Conservation (phyloP, 2,113 vertebrate genomes). For the Actenoides lindsayi region DNA sequence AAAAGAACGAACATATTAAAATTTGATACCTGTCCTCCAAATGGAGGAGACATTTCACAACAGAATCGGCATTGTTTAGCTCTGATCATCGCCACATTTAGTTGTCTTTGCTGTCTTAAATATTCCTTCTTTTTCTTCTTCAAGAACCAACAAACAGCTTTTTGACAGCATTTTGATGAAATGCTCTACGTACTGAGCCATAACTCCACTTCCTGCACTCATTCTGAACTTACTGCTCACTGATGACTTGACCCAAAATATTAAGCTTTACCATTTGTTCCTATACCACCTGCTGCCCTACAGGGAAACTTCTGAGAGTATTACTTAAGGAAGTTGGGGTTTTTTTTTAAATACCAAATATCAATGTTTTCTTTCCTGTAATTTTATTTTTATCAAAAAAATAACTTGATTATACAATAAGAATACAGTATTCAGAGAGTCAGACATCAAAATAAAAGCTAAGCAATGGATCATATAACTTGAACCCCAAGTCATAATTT, state of each 20-base stretch:
- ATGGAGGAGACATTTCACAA: slow-evolving; percentile 6
- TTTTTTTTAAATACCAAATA: not conserved
- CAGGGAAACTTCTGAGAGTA: not conserved
- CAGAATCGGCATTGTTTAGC: slow-evolving; percentile 24
- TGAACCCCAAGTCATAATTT: not conserved
- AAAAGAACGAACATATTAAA: slow-evolving; percentile 58
- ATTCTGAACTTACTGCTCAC: not conserved
- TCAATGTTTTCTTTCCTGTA: not conserved
- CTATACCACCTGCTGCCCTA: not conserved
- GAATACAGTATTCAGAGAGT: not conserved
- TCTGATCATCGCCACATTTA: slow-evolving; percentile 35
- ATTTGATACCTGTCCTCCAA: slow-evolving; percentile 56
- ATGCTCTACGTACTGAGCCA: not conserved
- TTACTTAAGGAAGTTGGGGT: not conserved
- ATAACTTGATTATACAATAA: not conserved
- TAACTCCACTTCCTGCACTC: not conserved
- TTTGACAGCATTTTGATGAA: slow-evolving; percentile 17
- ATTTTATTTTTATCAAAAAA: not conserved
- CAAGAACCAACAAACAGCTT: not conserved
- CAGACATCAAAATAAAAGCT: not conserved
- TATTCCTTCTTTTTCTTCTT: slow-evolving; percentile 4
- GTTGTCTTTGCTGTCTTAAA: slow-evolving; percentile 30
- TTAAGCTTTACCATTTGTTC: not conserved
- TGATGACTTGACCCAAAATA: not conserved
- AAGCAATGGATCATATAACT: not conserved